Evolutionary conservation across 2,797 vertebrate species (phyloP).

Genomic region (Rhynchotus rufescens): DNA sequence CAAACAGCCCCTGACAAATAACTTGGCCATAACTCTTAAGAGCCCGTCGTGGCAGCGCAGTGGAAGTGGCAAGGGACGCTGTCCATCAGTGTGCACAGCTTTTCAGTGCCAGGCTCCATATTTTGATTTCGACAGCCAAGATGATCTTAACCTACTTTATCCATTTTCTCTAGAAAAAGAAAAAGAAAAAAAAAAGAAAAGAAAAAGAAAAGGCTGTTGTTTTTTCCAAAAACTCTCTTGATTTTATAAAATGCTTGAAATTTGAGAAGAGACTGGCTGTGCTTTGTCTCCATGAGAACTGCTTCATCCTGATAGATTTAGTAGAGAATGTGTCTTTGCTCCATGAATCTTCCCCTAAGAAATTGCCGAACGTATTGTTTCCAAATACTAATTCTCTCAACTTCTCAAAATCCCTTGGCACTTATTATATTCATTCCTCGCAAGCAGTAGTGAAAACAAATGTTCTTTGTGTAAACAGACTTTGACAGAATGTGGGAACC

Average conservation of each 20-base stretch:
- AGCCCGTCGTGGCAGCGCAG: background rate
- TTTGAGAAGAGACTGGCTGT: conserved; percentile 24
- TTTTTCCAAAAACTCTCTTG: conserved; percentile 19
- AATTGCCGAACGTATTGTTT: conserved; percentile 63
- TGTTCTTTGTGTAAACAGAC: conserved; percentile 74
- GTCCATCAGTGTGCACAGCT: background rate
- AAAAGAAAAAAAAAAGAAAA: background rate
- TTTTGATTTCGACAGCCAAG: background rate
- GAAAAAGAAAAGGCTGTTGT: background rate
- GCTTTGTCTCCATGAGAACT: conserved; percentile 63
- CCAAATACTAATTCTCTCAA: conserved; percentile 71
- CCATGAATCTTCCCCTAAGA: conserved; percentile 61
- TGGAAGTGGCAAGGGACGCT: background rate
- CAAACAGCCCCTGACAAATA: conserved; percentile 26
- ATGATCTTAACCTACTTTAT: conserved; percentile 1
- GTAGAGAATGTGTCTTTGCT: conserved; percentile 59
- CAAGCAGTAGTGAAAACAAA: conserved; percentile 76
- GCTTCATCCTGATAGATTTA: conserved; percentile 65
- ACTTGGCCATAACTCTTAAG: background rate
- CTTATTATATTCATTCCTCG: conserved; percentile 67
- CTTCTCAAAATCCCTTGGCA: conserved; percentile 67
- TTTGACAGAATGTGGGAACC: conserved; percentile 76
- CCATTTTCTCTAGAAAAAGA: background rate
- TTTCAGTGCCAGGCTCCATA: background rate
- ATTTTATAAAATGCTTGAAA: conserved; percentile 50